A percentile compares a stretch with the other conserved stretches of the same genome.
Evolutionary conservation across 92 coral and sea anemone species (phyloP).

Genomic region (Actinernus sp.): DNA sequence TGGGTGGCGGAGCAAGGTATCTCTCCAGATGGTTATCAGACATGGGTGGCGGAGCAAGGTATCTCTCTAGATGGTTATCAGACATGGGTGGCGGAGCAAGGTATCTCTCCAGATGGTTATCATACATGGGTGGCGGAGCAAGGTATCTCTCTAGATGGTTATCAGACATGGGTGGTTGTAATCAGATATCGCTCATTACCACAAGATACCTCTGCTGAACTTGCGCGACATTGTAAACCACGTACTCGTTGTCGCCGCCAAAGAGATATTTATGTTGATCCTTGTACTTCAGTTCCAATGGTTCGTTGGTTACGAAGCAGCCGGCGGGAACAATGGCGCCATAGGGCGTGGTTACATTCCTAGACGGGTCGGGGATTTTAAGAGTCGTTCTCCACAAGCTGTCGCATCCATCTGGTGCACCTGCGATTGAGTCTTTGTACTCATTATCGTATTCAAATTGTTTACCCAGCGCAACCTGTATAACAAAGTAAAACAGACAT

Average conservation of each 20-base stretch:
- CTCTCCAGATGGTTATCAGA: no score
- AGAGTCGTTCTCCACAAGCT: slow-evolving; percentile 70
- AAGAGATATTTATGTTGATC: neutral
- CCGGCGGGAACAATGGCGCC: slow-evolving; percentile 89
- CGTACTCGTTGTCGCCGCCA: slow-evolving; percentile 53
- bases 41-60: no score
- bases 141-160: no score
- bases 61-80: no score
- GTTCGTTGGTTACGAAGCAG: slow-evolving; percentile 34
- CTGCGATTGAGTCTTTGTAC: slow-evolving; percentile 19
- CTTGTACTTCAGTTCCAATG: slow-evolving; percentile 48
- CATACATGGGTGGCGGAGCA: no score
- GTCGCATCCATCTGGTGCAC: slow-evolving; percentile 71
- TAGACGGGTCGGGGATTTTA: slow-evolving; percentile 67
- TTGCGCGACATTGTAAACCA: slow-evolving; percentile 81
- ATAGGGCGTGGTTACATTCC: slow-evolving; percentile 86
- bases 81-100: no score
- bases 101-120: no score
- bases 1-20: no score
- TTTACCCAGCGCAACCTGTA: slow-evolving; percentile 82
- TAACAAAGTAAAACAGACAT: no score
- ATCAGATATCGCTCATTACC: neutral
- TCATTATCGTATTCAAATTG: slow-evolving; percentile 12
- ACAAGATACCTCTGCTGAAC: slow-evolving; percentile 73
- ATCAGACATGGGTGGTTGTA: no score